Conservation (phyloP, 2,888 invertebrate genomes). For the Netelia inedita region DNA sequence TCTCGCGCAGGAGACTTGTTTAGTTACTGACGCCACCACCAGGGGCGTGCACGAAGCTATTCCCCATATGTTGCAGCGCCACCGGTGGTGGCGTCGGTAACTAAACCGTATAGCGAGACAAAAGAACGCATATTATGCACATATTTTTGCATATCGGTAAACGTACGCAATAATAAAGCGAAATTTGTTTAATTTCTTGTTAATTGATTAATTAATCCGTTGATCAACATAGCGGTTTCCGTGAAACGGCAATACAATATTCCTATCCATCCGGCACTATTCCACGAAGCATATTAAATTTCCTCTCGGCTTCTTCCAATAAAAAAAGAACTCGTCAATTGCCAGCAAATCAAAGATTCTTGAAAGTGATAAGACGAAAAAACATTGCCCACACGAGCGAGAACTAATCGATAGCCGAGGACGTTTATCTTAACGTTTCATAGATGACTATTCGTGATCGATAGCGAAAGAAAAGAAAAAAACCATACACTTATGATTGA, state of each 20-base stretch:
- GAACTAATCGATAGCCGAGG: too few relatives aligned
- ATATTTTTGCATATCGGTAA: too few relatives aligned
- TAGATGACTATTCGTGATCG: too few relatives aligned
- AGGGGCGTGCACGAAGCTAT: neutral
- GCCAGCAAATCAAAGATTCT: neutral
- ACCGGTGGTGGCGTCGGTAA: too few relatives aligned
- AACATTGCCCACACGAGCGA: neutral
- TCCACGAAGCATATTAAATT: neutral
- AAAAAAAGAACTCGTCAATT: neutral
- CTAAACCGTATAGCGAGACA: too few relatives aligned
- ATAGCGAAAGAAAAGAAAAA: neutral
- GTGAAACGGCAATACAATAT: neutral
- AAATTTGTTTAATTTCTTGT: neutral
- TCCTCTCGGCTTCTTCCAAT: slow-evolving; percentile 9
- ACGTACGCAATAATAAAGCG: neutral
- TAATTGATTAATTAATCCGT: too few relatives aligned
- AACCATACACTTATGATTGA: neutral
- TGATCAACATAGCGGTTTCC: too few relatives aligned
- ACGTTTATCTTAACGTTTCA: too few relatives aligned
- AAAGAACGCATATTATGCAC: too few relatives aligned
- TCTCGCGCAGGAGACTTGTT: neutral
- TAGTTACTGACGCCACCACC: neutral
- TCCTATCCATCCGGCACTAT: neutral
- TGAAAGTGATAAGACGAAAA: neutral
- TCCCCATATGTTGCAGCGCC: too few relatives aligned